Base-by-base conservation (phyloP, 2,888 invertebrate species). In the Tenthredo notha region DNA sequence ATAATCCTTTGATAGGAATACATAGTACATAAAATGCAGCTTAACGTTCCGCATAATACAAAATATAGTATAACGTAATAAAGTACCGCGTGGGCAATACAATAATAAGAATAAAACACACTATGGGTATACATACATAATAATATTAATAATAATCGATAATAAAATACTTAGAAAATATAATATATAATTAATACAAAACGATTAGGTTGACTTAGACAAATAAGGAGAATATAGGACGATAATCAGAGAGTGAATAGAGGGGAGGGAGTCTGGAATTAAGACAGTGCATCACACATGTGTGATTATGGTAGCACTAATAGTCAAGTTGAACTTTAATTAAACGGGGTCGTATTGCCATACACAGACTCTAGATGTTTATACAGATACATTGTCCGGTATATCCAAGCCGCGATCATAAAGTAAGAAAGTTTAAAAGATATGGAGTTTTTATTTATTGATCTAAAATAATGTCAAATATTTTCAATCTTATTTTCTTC, bases 111-210 rank as follows among this genome's bases (percentile, higher is more conserved):
- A 47, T 58, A 21, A 58, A 61, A 80, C 43, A 54, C 37, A 61
- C 65, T 80, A 80, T 61, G 65, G 54, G 80, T 80, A 80, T 40
- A 80, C n/a, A 80, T 54, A 80, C 33, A 77, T 37, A 61, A 80
- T 65, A 40, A 61, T 80, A 47, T 21, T 43, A 43, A 75, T 75
- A 50, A 43, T 67, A 83, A 43, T 67, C 29, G 67, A 70, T 67
- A 85, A 82, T 85, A 85, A 72, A 85, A 58, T 82, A 85, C 50
- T 54, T 80, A 77, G 70, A 70, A 82, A 82, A 82, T 82, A 80
- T 67, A 84, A 78, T 43, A 82, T 54, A 85, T 82, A 85, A 85
- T 77, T 58, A 82, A 85, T 82, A 58, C 21, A 85, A 85, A 85
- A 82, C 77, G 70, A 85, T 70, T 47, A 47, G 70, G 50, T 70